These are phyloP conservation scores for Liasis olivaceus DNA, from an alignment of 2,797 vertebrate genomes.

Conservation along the genomic window DNA sequence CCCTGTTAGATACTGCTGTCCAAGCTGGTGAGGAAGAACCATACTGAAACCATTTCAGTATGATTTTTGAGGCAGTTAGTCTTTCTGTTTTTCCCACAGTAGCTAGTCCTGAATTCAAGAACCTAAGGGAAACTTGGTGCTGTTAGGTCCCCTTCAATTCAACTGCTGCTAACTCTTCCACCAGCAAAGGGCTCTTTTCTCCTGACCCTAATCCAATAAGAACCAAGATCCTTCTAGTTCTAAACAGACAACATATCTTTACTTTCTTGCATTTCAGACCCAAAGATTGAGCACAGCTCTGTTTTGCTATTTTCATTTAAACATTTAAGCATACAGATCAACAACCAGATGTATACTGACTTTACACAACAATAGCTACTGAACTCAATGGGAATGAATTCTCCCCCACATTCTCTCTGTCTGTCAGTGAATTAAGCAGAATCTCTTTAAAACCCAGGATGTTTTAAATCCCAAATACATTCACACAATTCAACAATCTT, in stretches of 20 bases:
- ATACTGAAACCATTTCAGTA: background rate
- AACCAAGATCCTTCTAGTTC: background rate
- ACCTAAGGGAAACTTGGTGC: background rate
- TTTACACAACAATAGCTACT: no score
- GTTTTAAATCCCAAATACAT: background rate
- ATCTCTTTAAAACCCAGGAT: background rate
- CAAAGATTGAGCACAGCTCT: background rate
- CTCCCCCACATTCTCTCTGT: no score
- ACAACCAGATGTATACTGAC: no score
- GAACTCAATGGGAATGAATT: no score
- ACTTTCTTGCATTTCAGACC: background rate
- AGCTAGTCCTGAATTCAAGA: background rate
- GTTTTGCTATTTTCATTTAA: no score
- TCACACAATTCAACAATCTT: background rate
- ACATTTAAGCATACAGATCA: no score
- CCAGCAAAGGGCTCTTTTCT: background rate
- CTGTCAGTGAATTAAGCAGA: background rate
- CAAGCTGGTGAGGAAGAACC: background rate
- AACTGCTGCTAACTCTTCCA: background rate
- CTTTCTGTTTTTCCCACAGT: background rate
- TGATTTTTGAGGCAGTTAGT: background rate
- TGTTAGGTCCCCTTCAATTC: background rate
- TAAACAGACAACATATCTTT: background rate
- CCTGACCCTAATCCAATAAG: background rate
- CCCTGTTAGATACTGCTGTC: background rate